phyloP scores from a whole-genome alignment of 2,113 vertebrate genomes.

The Mohoua ochrocephala region DNA sequence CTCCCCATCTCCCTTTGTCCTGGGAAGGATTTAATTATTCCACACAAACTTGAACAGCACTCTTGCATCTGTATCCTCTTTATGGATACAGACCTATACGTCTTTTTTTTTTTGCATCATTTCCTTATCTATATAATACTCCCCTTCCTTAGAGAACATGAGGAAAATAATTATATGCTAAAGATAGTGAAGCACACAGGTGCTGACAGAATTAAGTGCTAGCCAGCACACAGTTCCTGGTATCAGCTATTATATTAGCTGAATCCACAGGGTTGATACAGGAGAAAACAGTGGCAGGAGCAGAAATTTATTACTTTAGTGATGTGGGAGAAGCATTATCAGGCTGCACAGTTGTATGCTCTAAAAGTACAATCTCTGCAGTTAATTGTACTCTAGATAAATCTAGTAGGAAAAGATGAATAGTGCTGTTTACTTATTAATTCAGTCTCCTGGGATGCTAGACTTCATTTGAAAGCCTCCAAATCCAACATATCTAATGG shows the following conservation, averaged over 20 bases:
- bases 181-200: slow-evolving; percentile 6
- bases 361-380: slow-evolving; percentile 32
- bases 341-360: slow-evolving; percentile 37
- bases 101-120: neutral
- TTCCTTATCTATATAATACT: neutral
- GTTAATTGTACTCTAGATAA: slow-evolving; percentile 58
- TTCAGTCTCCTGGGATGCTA: slow-evolving; percentile 43
- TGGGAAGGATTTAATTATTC: neutral
- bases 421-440: slow-evolving; percentile 66
- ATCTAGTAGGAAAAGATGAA: slow-evolving; percentile 52
- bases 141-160: neutral
- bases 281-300: neutral
- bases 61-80: neutral
- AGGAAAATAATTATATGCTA: neutral
- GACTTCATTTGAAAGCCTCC: slow-evolving; percentile 32
- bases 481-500: slow-evolving; percentile 42
- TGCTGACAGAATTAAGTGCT: slow-evolving; percentile 7
- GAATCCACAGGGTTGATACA: slow-evolving; percentile 1
- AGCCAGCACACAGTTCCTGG: neutral
- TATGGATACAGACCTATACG: neutral
- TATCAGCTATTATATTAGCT: neutral
- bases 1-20: neutral
- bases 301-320: slow-evolving; percentile 33
- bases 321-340: slow-evolving; percentile 48
- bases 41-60: neutral